A percentile compares a stretch with the other conserved stretches of the same genome.
These are phyloP conservation scores for Drosophila aff. DNA, from an alignment of 1,140 invertebrate species.

Conservation along the genomic window DNA sequence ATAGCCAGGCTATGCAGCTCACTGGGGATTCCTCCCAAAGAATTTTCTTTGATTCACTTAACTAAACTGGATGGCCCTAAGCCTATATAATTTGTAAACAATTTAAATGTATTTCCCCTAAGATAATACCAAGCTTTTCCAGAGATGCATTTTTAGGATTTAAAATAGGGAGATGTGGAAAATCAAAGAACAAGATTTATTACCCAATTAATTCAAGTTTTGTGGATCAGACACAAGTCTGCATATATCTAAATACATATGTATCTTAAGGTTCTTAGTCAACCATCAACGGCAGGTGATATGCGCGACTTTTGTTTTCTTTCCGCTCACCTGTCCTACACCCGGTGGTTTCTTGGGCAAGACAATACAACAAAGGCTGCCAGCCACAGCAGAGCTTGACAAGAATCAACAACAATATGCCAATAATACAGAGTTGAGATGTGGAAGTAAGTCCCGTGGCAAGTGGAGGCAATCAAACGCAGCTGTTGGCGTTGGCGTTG, in stretches of 20 bases:
- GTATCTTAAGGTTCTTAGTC: slow-evolving; percentile 15
- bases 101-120: not conserved
- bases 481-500: slow-evolving; percentile 41
- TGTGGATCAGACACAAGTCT: not conserved
- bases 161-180: not conserved
- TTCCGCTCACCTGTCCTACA: slow-evolving; percentile 17
- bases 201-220: not conserved
- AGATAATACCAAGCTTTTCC: not conserved
- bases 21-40: not conserved
- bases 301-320: slow-evolving; percentile 33
- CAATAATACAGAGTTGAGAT: slow-evolving; percentile 27
- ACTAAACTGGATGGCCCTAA: not conserved
- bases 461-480: slow-evolving; percentile 43
- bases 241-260: not conserved
- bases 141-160: not conserved
- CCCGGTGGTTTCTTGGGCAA: slow-evolving; percentile 16
- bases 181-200: not conserved
- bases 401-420: slow-evolving; percentile 47
- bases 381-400: slow-evolving; percentile 35
- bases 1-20: slow-evolving; percentile 3
- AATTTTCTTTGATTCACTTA: not conserved
- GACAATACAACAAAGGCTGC: slow-evolving; percentile 39
- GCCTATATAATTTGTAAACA: not conserved
- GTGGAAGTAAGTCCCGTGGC: slow-evolving; percentile 2
- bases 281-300: slow-evolving; percentile 36